Conservation (phyloP, 2,113 vertebrate genomes). For the Aviceda subcristata region DNA sequence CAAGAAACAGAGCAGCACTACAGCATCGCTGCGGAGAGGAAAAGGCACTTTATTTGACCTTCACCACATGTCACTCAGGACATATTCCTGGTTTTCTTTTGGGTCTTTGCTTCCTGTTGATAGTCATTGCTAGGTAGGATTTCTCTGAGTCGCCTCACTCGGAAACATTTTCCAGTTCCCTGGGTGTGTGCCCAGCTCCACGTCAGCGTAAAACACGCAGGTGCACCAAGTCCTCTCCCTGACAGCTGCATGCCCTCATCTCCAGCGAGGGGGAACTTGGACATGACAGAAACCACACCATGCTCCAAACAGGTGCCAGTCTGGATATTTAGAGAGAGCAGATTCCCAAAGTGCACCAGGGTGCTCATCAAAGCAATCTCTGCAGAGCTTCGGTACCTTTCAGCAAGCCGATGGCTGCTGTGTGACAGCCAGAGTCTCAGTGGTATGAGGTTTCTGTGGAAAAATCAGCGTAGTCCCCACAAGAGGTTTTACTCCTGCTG, state of each 20-base stretch:
- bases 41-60: neutral
- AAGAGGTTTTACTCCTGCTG: neutral
- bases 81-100: neutral
- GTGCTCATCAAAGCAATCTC: neutral
- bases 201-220: neutral
- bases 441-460: neutral
- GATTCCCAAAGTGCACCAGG: neutral
- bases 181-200: neutral
- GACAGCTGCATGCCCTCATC: neutral
- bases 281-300: neutral
- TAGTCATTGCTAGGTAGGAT: neutral
- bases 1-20: neutral
- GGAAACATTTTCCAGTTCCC: neutral
- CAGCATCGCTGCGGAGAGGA: accelerated
- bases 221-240: neutral
- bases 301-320: neutral
- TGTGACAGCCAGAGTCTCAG: neutral
- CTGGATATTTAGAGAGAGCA: neutral
- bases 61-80: neutral
- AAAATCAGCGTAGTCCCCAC: neutral
- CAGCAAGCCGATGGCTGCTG: neutral
- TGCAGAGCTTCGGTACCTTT: neutral
- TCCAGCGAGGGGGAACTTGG: neutral
- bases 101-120: neutral
- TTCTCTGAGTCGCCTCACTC: neutral